Evolutionary conservation across 2,113 vertebrate genomes (phyloP), one percentile per base, ranked within the genome.

Genomic region (Anseranas semipalmata): DNA sequence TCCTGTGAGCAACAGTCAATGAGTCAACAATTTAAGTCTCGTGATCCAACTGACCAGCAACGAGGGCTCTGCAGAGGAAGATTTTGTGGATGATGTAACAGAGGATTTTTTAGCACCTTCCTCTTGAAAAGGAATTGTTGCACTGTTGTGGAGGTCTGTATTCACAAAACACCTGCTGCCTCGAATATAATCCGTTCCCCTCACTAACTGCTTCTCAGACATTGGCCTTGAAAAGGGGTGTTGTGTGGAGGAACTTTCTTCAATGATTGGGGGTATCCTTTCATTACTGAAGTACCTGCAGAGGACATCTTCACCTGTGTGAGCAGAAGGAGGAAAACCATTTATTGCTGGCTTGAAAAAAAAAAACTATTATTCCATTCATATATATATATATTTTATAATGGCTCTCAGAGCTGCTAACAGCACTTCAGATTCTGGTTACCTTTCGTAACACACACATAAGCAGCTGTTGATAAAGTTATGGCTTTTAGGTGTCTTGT

Each of bases 271-370:
- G 25, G 98, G 95, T 96, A 99, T 99, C n/a, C 99, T 98, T 85
- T 99, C 99, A 8, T 99, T 99, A 73, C 99, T 99, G 97, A 99
- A 98, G 89, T 99, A 99, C 25, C 98, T 98, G 96, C 98, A 99
- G 27, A 99, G 98, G 16, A 96, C 82, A 7, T 98, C 98, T 68
- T 98, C 98, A 43, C 98, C 99, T 99, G 98, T 33, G 35, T 5
- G 46, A 65, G 96, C 68, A 58, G 71, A 8, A 87, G 21, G 14
- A 62, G 4, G 12, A 79, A 94, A 94, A 90, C 1, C 4, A 62
- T 9, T 95, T 89, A 92, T 7, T 85, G 5, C 21, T 52, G 50
- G 24, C 24, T 52, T 52, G 22, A 53, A 17, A 52, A 52, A 50
- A 45, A n/a, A 37, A 35, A 74, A 24, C 35, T n/a, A 52, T 12